Percentiles rank a stretch among this genome's conserved stretches.
phyloP scores from a whole-genome alignment of 23 tunicate genomes.

The Diplosoma virens region DNA sequence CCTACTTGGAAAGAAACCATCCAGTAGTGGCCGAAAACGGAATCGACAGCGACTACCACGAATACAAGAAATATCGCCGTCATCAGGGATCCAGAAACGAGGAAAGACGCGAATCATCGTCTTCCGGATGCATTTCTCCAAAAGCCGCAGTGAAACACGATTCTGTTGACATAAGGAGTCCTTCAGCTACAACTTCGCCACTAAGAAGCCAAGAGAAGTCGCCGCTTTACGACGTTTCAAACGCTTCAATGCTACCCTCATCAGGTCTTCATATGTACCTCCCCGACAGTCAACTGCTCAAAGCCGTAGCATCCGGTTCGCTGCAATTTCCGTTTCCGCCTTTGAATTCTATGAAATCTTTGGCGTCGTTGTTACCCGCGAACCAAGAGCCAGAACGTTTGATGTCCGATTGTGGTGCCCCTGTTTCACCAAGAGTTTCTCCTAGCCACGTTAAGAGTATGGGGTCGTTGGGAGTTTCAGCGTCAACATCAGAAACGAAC shows the following conservation, averaged over 20 bases:
- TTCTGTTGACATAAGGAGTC: background rate
- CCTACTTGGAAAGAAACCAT: background rate
- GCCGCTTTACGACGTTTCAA: background rate
- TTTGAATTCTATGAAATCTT: background rate
- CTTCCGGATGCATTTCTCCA: background rate
- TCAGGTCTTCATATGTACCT: slow-evolving; percentile 9
- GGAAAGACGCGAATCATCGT: no score
- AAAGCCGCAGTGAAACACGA: background rate
- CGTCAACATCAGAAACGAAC: background rate
- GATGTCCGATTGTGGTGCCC: background rate
- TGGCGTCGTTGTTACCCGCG: background rate
- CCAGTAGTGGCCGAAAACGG: background rate
- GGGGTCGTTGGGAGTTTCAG: background rate
- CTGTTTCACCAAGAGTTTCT: slow-evolving; percentile 29
- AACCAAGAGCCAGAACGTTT: background rate
- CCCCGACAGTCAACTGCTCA: slow-evolving; percentile 8
- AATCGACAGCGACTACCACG: background rate
- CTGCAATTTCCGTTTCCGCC: slow-evolving; percentile 26
- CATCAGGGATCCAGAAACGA: background rate
- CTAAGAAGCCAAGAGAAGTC: background rate
- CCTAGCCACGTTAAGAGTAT: slow-evolving; percentile 1
- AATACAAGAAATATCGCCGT: slow-evolving; percentile 30
- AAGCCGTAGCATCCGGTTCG: slow-evolving; percentile 45
- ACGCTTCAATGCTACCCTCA: background rate
- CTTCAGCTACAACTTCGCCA: background rate